Base-by-base conservation (phyloP, 2,888 invertebrate species). In the Matsumyia berberina region DNA sequence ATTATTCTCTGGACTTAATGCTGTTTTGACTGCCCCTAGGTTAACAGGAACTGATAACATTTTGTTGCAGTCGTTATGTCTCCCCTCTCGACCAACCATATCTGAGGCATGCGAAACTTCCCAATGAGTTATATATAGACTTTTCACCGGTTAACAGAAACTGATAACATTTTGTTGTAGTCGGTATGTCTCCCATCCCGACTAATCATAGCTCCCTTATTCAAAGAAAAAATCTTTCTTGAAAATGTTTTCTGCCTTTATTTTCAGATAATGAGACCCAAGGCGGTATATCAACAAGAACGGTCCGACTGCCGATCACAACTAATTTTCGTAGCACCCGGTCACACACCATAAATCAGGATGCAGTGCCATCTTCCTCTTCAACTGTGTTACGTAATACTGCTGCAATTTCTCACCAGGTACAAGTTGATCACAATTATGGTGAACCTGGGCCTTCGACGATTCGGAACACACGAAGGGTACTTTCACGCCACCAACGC, bases 401-500 rank as follows among this genome's bases (percentile, higher is more conserved):
- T 31, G 51, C 73, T 15, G 73, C 55, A 9, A 81, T 64, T 69
- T 87, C 87, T 11, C 87, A 87, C 62, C 86, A 72, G 24, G 86
- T 87, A 15, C 87, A 88, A 86, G 87, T 87, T 12, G 92, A 92
- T 88, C 92, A 92, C 76, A 91, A 92, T 80, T 92, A 92, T 86
- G 91, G 90, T 15, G 90, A 89, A 66, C 89, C 90, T 8, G 90
- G 90, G 3, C 89, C 90, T 12, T 89, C 90, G 8, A 83, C 88
- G 31, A 55, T 87, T 57, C 89, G 91, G 8, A 88, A 89, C n/a
- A 87, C 90, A 6, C 89, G 92, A 1, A 90, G 90, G 11, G 89
- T 90, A 9, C 85, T 92, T 17, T 92, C 92, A 0, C 89, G 92
- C 0, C 92, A 92, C 88, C 91, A 91, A 76, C 89, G 91, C 0